Percentiles rank a stretch among this genome's conserved stretches.
These are phyloP conservation scores for Leptosomus discolor DNA, from an alignment of 2,113 vertebrate species.

Conservation along the genomic window DNA sequence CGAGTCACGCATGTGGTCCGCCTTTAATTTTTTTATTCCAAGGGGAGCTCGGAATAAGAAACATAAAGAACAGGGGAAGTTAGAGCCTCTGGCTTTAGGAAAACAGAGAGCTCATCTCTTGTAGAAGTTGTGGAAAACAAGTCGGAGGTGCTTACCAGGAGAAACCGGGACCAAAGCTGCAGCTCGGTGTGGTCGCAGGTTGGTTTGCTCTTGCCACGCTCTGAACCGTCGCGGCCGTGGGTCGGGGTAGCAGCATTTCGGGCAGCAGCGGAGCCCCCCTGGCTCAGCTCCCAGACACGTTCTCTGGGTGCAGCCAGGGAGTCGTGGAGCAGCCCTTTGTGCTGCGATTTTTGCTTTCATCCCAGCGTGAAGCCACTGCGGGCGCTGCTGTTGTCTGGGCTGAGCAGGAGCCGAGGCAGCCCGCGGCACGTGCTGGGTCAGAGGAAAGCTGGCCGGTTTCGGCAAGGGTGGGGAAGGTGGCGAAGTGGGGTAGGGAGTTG, in stretches of 20 bases:
- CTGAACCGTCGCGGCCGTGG: neutral
- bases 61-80: neutral
- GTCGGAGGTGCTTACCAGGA: neutral
- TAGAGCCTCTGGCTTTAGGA: neutral
- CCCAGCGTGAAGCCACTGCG: fast-evolving
- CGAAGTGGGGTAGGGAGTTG: fast-evolving
- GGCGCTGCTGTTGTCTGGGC: neutral
- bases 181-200: fast-evolving
- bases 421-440: neutral
- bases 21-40: neutral
- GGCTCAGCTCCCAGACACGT: neutral
- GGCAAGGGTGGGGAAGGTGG: too few species aligned
- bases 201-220: neutral
- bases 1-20: neutral
- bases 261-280: neutral
- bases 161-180: fast-evolving
- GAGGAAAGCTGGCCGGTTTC: neutral
- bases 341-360: neutral
- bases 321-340: neutral
- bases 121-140: neutral
- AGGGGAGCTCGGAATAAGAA: neutral
- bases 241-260: neutral
- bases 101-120: neutral
- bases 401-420: neutral
- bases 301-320: fast-evolving